phyloP scores from a whole-genome alignment of 2,113 vertebrate genomes.

The Oreochromis spilurus region DNA sequence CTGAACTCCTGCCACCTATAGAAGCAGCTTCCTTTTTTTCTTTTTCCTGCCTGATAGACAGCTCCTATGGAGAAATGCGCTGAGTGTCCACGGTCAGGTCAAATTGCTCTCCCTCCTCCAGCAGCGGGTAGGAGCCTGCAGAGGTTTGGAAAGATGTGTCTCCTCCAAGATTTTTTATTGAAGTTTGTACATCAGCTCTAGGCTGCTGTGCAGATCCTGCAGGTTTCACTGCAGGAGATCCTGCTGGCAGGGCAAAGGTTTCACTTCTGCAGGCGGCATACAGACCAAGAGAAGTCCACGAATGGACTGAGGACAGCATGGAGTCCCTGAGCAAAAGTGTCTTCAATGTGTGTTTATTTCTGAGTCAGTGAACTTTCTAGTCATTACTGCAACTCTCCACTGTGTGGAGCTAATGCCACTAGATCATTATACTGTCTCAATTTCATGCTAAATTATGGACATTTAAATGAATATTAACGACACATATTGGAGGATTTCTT shows the following conservation, averaged over 20 bases:
- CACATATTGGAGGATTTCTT: background rate
- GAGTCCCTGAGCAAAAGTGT: constrained; percentile 4
- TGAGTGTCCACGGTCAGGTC: constrained; percentile 55
- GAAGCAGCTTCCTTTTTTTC: constrained; percentile 62
- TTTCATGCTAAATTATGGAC: background rate
- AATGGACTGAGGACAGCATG: background rate
- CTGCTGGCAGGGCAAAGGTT: constrained; percentile 54
- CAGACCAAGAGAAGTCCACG: background rate
- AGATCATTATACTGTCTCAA: background rate
- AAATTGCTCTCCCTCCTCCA: constrained; percentile 40
- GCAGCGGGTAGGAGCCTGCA: constrained; percentile 24
- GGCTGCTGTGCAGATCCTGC: constrained; percentile 13
- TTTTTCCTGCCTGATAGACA: constrained; percentile 55
- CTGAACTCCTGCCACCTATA: constrained; percentile 63
- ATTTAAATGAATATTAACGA: background rate
- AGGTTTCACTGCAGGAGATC: constrained; percentile 43
- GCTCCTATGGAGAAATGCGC: constrained; percentile 61
- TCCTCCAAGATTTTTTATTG: constrained; percentile 48
- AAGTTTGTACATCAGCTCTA: constrained; percentile 43
- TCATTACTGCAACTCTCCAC: background rate
- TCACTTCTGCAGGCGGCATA: constrained; percentile 28
- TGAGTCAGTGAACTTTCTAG: background rate
- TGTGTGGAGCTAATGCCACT: background rate
- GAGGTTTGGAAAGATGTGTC: constrained; percentile 41
- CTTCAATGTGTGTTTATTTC: background rate